Conservation (phyloP, 2,113 vertebrate genomes). For the Poeciliopsis occidentalis region DNA sequence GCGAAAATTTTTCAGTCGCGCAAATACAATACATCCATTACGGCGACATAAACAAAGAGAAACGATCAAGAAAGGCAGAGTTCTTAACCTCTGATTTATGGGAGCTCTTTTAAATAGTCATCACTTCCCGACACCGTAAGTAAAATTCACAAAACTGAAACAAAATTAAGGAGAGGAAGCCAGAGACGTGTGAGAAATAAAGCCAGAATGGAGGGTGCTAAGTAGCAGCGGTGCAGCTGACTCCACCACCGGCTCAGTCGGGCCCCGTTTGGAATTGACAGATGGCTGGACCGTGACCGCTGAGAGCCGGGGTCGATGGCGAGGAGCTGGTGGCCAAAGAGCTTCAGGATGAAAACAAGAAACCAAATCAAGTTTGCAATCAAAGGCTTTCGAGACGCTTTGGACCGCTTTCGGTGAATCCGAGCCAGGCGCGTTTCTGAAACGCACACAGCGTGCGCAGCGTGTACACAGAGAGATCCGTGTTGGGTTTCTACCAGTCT, state of each 20-base stretch:
- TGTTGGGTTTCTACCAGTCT: constrained; percentile 17
- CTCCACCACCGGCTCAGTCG: constrained; percentile 7
- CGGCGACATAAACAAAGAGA: constrained; percentile 2
- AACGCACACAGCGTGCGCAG: constrained; percentile 12
- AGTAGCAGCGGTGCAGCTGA: constrained; percentile 12
- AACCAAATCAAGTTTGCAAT: constrained; percentile 59
- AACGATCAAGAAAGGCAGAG: not conserved
- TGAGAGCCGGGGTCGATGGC: constrained; percentile 48
- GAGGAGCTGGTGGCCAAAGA: constrained; percentile 41
- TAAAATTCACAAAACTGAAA: not conserved
- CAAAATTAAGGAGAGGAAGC: not conserved
- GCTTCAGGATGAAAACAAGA: constrained; percentile 47
- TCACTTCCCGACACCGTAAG: not conserved
- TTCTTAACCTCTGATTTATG: constrained; percentile 15
- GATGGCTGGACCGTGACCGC: constrained; percentile 55
- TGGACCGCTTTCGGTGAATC: constrained; percentile 37
- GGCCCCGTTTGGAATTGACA: constrained; percentile 51
- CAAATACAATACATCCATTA: constrained; percentile 18
- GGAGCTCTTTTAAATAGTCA: not conserved
- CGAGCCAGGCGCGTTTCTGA: constrained; percentile 54
- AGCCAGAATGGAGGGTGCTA: constrained; percentile 11
- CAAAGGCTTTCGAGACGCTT: constrained; percentile 39
- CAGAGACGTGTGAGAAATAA: not conserved
- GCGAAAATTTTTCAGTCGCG: not conserved
- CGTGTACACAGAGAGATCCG: constrained; percentile 16